Conservation (phyloP, 1,140 invertebrate genomes). For the Drosophila ambigua region DNA sequence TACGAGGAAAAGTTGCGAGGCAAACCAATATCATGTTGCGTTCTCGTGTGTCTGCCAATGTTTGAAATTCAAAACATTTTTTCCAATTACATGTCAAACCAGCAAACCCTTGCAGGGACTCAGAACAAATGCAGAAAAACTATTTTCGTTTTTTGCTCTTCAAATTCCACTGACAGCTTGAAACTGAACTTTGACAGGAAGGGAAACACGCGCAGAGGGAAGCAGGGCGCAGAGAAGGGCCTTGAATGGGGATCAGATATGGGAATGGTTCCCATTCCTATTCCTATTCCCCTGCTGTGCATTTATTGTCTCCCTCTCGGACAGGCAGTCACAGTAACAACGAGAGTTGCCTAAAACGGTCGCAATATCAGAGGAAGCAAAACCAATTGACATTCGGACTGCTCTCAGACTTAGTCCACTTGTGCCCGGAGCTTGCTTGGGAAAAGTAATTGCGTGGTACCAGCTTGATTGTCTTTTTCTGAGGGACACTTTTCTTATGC, state of each 20-base stretch:
- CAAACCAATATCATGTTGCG: slow-evolving; percentile 5
- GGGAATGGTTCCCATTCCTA: slow-evolving; percentile 18
- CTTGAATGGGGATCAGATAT: background rate
- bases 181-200: slow-evolving; percentile 44
- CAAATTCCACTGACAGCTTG: slow-evolving; percentile 53
- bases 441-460: slow-evolving; percentile 46
- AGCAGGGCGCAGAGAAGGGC: background rate
- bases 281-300: slow-evolving; percentile 35
- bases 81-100: slow-evolving; percentile 4
- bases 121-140: slow-evolving; percentile 15
- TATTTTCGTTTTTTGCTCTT: slow-evolving; percentile 44
- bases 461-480: slow-evolving; percentile 41
- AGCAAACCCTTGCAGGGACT: background rate
- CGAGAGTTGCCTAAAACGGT: slow-evolving; percentile 24
- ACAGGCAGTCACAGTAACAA: background rate
- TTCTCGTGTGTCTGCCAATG: slow-evolving; percentile 3
- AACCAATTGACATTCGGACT: slow-evolving; percentile 61
- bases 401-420: background rate
- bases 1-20: background rate
- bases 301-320: slow-evolving; percentile 34
- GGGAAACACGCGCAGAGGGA: background rate
- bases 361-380: slow-evolving; percentile 28
- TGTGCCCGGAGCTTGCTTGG: slow-evolving; percentile 11
- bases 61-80: slow-evolving; percentile 17
- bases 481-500: slow-evolving; percentile 34